Percentiles rank a stretch among this genome's conserved stretches.
These are phyloP conservation scores for Synaphobranchus kaupii DNA, from an alignment of 2,797 vertebrate genomes.

Conservation along the genomic window DNA sequence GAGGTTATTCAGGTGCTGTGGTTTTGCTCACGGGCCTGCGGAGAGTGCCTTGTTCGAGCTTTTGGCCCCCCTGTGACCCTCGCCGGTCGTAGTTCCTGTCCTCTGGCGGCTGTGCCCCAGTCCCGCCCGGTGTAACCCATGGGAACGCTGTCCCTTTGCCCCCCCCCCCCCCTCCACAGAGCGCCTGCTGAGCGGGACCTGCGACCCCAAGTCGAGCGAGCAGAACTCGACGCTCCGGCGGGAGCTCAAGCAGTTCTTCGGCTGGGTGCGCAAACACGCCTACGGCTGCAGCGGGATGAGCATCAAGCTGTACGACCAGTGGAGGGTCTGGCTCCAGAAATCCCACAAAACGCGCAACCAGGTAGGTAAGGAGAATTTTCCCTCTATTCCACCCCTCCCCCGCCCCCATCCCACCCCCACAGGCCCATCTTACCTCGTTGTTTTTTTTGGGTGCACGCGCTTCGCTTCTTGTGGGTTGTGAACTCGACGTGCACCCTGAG, in stretches of 20 bases:
- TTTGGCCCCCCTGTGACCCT: neutral
- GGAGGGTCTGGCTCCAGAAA: conserved; percentile 95
- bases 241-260: conserved; percentile 94
- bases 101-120: neutral
- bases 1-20: neutral
- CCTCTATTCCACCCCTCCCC: neutral
- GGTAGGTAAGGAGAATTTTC: conserved; percentile 77
- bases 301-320: conserved; percentile 95
- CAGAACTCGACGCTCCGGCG: conserved; percentile 87
- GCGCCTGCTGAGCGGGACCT: conserved; percentile 69
- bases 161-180: conserved; percentile 58
- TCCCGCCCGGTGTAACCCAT: neutral
- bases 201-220: conserved; percentile 71
- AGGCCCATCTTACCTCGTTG: neutral
- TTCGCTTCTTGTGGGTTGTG: conserved; percentile 41
- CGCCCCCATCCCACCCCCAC: neutral
- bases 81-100: neutral
- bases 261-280: conserved; percentile 91
- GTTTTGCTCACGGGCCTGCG: neutral
- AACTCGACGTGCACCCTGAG: conserved; percentile 40
- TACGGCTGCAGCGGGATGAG: conserved; percentile 88
- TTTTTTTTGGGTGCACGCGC: neutral
- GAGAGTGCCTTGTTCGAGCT: neutral
- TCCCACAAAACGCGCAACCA: conserved; percentile 91
- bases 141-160: neutral